These are phyloP conservation scores for Fissipunctia ypsillon DNA, from an alignment of 2,888 invertebrate genomes.

Conservation along the genomic window DNA sequence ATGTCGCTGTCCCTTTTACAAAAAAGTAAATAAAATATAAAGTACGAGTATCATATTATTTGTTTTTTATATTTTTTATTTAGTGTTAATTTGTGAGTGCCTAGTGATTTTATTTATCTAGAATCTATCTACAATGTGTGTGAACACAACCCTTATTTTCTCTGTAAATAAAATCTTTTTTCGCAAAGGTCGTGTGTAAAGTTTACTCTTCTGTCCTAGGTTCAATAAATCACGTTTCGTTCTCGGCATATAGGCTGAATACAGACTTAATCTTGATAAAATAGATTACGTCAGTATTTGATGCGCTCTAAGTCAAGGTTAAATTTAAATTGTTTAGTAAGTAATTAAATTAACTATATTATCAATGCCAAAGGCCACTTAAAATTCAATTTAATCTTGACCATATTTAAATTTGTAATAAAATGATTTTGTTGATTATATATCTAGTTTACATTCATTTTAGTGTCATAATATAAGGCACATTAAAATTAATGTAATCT, in stretches of 20 bases:
- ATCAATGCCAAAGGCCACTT: slow-evolving; percentile 9
- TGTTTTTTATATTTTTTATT: not conserved
- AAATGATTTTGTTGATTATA: no score
- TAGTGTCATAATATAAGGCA: no score
- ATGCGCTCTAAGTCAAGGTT: not conserved
- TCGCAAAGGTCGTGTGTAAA: not conserved
- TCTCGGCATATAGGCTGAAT: not conserved
- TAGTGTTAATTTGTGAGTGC: not conserved
- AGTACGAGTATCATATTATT: not conserved
- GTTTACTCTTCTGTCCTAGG: not conserved
- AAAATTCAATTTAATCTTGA: slow-evolving; percentile 30
- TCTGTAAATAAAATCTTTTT: not conserved
- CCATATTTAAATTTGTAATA: not conserved
- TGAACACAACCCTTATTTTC: not conserved
- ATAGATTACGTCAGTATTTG: not conserved
- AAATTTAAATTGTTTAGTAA: slow-evolving; percentile 16
- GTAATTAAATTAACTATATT: not conserved
- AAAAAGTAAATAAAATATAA: no score
- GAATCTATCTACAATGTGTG: not conserved
- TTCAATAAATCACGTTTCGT: not conserved
- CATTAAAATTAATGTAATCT: no score
- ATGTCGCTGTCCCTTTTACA: slow-evolving; percentile 29
- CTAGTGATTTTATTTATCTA: not conserved
- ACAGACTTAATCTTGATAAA: not conserved
- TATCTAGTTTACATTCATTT: no score